Evolutionary conservation across 2,888 invertebrate species (phyloP), one percentile per base, ranked within the genome.

Genomic region (Cosmia pyralina): DNA sequence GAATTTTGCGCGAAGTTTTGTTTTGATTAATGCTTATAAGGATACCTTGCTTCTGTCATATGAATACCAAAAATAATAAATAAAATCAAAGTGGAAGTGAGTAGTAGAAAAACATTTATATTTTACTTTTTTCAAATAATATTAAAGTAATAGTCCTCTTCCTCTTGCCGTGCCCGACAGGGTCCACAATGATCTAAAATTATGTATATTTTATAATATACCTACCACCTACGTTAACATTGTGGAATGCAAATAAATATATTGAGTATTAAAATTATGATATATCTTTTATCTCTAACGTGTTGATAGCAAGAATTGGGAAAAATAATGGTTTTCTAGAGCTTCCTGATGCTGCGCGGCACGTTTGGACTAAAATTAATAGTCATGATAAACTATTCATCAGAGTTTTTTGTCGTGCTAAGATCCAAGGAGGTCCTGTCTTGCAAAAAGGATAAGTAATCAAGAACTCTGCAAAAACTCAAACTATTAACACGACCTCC

Each of bases 391-490:
- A n/a, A 41, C n/a, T 53, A 55, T 38, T 46, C 41, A 22, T 22
- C 44, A n/a, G 0, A 15, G 8, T 22, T 79, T n/a, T 75, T 65
- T 77, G 22, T 5, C 13, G 4, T n/a, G 41, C 4, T 48, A 10
- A 70, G 2, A 22, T 64, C n/a, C 55, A 28, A 72, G 41, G n/a
- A 79, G 74, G 63, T 79, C 68, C 52, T 57, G 60, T 48, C 65
- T 22, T 17, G 10, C n/a, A 80, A 66, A 74, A 79, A 74, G 41
- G 60, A 80, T 64, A n/a, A n/a, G n/a, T n/a, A 38, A 59, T 70
- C 28, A 79, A 67, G 19, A 52, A 71, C 10, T 11, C 11, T 4
- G 46, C 81, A 81, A 77, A 76, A 81, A 80, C 48, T 41, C 3
- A 13, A 58, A 50, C 48, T 76, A 38, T 48, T 46, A 65, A n/a